Conservation (phyloP, 2,113 vertebrate genomes). For the Pterocles orientalis region DNA sequence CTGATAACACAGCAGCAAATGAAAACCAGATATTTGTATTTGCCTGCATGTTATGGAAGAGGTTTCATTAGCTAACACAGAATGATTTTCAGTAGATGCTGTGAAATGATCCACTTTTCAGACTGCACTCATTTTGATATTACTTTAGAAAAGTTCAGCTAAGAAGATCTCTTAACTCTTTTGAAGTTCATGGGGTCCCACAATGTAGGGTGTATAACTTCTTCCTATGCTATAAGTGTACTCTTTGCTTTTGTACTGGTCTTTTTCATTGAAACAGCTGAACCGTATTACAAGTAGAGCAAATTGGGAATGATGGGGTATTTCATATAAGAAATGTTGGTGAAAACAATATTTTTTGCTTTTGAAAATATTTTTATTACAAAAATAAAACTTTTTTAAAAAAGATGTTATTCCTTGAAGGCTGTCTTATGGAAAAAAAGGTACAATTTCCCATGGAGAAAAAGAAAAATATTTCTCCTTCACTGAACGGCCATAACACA, state of each 20-base stretch:
- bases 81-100: not conserved
- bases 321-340: not conserved
- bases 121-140: not conserved
- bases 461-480: not conserved
- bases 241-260: not conserved
- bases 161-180: not conserved
- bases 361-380: not conserved
- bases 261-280: not conserved
- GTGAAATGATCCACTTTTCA: not conserved
- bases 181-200: not conserved
- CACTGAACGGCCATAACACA: not conserved
- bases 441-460: not conserved
- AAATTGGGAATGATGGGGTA: not conserved
- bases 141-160: not conserved
- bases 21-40: not conserved
- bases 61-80: not conserved
- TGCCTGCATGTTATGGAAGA: not conserved
- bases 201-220: not conserved
- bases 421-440: not conserved
- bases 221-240: not conserved
- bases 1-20: not conserved
- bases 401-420: not conserved
- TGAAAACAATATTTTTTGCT: not conserved
- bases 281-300: not conserved
- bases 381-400: not conserved